Evolutionary conservation across 2,888 invertebrate genomes (phyloP).

Genomic region (Mycogona germanica): DNA sequence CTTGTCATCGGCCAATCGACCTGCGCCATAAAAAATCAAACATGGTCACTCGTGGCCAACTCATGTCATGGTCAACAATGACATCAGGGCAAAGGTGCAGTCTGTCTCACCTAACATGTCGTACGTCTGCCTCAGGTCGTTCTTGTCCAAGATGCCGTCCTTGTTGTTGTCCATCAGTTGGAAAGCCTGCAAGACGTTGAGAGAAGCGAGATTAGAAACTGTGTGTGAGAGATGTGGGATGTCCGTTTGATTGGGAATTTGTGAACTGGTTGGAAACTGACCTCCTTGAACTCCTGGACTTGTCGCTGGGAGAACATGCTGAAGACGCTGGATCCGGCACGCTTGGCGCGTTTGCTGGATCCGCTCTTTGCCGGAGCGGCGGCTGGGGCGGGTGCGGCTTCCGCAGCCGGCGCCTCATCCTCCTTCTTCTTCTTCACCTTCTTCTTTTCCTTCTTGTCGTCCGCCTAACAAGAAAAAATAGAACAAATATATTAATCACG

Average conservation of each 20-base stretch:
- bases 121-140: constrained; percentile 80
- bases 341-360: constrained; percentile 63
- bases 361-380: constrained; percentile 52
- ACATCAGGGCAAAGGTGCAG: constrained; percentile 4
- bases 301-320: constrained; percentile 95
- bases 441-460: constrained; percentile 53
- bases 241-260: constrained; percentile 5
- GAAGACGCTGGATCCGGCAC: constrained; percentile 78
- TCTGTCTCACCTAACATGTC: constrained; percentile 54
- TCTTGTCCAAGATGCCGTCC: constrained; percentile 71
- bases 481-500: background rate
- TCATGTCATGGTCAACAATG: background rate
- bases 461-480: background rate
- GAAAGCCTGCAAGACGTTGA: constrained; percentile 57
- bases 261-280: constrained; percentile 29
- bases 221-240: background rate
- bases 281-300: constrained; percentile 93
- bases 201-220: background rate
- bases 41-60: background rate
- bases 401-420: constrained; percentile 49
- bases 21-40: constrained; percentile 18
- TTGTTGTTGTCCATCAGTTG: constrained; percentile 93
- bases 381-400: constrained; percentile 49
- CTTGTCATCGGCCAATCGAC: constrained; percentile 77
- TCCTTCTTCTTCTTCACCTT: constrained; percentile 20